A percentile compares a stretch with the other conserved stretches of the same genome.
Conservation (phyloP, 23 tunicate species). For the Ascidia mentula region DNA sequence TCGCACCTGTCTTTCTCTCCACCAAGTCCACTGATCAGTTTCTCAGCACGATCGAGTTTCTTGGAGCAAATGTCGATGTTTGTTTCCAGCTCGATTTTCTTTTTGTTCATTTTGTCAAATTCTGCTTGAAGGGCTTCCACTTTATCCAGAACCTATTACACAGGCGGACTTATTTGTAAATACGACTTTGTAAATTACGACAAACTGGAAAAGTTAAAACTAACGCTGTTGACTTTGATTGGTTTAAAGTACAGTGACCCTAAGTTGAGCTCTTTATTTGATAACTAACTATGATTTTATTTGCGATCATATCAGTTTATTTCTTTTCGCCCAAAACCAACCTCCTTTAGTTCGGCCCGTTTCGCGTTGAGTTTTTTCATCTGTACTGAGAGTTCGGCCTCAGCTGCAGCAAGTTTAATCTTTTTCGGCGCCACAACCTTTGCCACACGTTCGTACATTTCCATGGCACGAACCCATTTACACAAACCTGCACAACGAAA, state of each 20-base stretch:
- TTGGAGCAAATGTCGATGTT: conserved; percentile 90
- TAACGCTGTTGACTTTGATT: too few species aligned
- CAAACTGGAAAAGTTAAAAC: too few species aligned
- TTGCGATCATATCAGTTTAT: too few species aligned
- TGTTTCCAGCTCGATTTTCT: conserved; percentile 82
- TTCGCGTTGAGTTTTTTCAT: conserved; percentile 86
- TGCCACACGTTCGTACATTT: conserved; percentile 92
- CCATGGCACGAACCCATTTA: conserved; percentile 99
- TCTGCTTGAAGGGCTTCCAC: conserved; percentile 77
- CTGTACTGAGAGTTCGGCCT: conserved; percentile 70
- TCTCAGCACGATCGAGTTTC: conserved; percentile 87
- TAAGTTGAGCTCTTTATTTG: too few species aligned
- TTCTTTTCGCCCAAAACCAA: too few species aligned
- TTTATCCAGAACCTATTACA: conserved; percentile 82
- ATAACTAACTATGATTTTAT: too few species aligned
- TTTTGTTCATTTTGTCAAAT: conserved; percentile 81
- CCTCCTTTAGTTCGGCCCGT: conserved; percentile 92
- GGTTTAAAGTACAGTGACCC: too few species aligned
- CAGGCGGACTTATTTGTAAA: too few species aligned
- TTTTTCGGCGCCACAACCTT: conserved; percentile 97
- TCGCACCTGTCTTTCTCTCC: conserved; percentile 89
- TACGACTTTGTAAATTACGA: too few species aligned
- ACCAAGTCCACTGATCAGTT: conserved; percentile 86
- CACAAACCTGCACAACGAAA: conserved; percentile 62
- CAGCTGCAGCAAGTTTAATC: conserved; percentile 88